These are phyloP conservation scores for Papilio polyxenes DNA, from an alignment of 1,140 invertebrate species.

Conservation along the genomic window DNA sequence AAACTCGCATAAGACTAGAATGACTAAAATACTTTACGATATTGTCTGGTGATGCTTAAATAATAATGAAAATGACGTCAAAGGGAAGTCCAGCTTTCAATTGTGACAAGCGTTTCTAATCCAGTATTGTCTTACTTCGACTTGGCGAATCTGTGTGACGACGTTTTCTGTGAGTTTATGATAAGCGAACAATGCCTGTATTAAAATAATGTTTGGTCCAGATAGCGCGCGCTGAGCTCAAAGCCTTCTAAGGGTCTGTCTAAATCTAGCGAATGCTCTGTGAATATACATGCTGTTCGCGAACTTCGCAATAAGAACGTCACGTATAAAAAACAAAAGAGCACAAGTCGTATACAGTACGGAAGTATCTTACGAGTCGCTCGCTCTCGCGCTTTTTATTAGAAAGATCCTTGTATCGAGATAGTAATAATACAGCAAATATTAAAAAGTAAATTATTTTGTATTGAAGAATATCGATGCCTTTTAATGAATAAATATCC, in stretches of 20 bases:
- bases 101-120: neutral
- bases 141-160: neutral
- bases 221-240: neutral
- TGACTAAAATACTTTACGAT: too few species aligned
- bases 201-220: neutral
- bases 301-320: neutral
- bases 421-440: too few species aligned
- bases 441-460: too few species aligned
- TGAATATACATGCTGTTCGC: neutral
- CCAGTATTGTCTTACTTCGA: neutral
- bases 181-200: neutral
- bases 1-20: too few species aligned
- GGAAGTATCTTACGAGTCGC: too few species aligned
- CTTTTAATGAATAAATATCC: too few species aligned
- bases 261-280: neutral
- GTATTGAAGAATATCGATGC: too few species aligned
- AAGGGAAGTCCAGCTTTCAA: neutral
- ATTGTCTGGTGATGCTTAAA: too few species aligned
- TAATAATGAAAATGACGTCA: neutral
- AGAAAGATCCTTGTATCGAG: too few species aligned
- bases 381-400: too few species aligned
- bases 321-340: too few species aligned
- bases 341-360: too few species aligned
- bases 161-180: neutral
- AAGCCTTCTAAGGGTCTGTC: neutral